Percentiles rank a stretch among this genome's conserved stretches.
phyloP scores from a whole-genome alignment of 2,113 vertebrate genomes.

The Platichthys stellatus region DNA sequence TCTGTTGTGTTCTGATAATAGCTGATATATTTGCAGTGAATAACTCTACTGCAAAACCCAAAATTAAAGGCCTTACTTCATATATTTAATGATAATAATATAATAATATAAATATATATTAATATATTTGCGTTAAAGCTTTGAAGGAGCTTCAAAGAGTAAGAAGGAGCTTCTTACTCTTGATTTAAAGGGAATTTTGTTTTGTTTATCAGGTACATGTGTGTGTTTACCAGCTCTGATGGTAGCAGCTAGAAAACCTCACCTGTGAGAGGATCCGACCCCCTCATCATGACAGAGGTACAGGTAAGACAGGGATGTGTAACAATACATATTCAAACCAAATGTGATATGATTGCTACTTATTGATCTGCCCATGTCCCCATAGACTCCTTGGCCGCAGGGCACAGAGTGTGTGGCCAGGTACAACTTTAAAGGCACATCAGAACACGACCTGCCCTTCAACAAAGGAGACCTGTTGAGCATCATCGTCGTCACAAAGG shows the following conservation, averaged over 20 bases:
- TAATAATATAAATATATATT: too few relatives aligned
- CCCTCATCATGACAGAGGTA: slow-evolving; percentile 79
- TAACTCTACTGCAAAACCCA: too few relatives aligned
- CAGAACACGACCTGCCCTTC: slow-evolving; percentile 94
- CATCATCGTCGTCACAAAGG: slow-evolving; percentile 95
- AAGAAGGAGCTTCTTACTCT: not conserved
- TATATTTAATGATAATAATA: too few relatives aligned
- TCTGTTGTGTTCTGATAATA: slow-evolving; percentile 14
- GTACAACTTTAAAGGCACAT: slow-evolving; percentile 94
- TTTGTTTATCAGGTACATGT: slow-evolving; percentile 31
- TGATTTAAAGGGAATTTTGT: not conserved
- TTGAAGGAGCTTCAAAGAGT: too few relatives aligned
- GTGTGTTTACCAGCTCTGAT: slow-evolving; percentile 65
- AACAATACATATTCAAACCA: not conserved
- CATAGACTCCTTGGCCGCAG: slow-evolving; percentile 85
- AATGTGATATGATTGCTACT: slow-evolving; percentile 4
- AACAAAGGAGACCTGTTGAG: slow-evolving; percentile 95
- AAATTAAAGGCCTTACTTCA: too few relatives aligned
- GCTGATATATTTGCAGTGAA: not conserved
- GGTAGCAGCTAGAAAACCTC: slow-evolving; percentile 60
- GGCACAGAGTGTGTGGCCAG: slow-evolving; percentile 97
- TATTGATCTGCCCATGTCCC: not conserved
- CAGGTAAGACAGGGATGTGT: slow-evolving; percentile 66
- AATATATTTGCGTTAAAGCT: too few relatives aligned
- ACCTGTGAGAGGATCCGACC: slow-evolving; percentile 68